These are phyloP conservation scores for Syngnathus scovelli DNA, from an alignment of 2,113 vertebrate species.

Conservation along the genomic window DNA sequence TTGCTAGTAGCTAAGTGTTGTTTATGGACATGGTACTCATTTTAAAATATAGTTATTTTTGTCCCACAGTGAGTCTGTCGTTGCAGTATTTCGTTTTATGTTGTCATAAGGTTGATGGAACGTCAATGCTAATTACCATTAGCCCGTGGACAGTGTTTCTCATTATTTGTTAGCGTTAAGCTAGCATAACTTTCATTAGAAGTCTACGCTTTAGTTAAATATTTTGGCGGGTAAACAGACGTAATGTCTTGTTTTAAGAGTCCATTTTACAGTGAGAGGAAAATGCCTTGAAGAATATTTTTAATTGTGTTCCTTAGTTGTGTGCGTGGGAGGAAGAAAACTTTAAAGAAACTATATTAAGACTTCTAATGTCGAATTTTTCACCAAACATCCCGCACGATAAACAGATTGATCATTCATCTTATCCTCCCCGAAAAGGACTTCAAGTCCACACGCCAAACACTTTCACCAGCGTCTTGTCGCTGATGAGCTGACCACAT, in stretches of 20 bases:
- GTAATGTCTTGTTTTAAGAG: no score
- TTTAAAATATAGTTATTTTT: no score
- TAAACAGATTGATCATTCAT: not conserved
- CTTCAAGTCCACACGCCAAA: not conserved
- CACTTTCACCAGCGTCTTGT: slow-evolving; percentile 32
- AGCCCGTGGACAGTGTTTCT: not conserved
- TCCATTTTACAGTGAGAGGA: no score
- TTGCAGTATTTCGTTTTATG: no score
- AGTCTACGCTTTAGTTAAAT: no score
- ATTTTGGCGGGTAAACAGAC: no score
- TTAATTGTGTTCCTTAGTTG: no score
- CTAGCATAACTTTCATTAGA: not conserved
- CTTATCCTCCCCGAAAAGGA: not conserved
- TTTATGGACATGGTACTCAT: no score
- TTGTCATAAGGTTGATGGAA: not conserved
- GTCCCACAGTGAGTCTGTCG: not conserved
- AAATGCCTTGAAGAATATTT: no score
- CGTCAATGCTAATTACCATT: not conserved
- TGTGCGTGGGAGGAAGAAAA: not conserved
- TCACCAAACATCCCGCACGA: not conserved
- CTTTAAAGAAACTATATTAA: not conserved
- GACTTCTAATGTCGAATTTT: not conserved
- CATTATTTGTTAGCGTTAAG: not conserved
- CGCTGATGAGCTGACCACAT: slow-evolving; percentile 68
- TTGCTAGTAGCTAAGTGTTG: not conserved